Evolutionary conservation across 2,113 vertebrate genomes (phyloP).

Genomic region (Chaetops frenatus): DNA sequence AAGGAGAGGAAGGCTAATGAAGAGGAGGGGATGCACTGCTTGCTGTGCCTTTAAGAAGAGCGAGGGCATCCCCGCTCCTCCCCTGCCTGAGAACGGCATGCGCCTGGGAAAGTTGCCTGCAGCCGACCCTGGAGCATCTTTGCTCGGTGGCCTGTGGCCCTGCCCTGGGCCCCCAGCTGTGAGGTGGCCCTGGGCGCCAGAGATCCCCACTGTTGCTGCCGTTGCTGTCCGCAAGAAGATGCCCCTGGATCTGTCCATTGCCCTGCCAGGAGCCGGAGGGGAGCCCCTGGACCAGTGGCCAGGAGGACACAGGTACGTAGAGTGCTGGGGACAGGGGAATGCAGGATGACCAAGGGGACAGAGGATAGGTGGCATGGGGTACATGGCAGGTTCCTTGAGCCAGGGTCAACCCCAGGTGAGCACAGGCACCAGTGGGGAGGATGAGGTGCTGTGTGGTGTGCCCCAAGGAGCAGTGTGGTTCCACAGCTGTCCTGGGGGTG

Average conservation of each 20-base stretch:
- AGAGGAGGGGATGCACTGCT: not conserved
- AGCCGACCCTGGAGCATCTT: not conserved
- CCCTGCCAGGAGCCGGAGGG: not conserved
- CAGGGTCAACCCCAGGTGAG: not conserved
- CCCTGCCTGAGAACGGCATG: constrained; percentile 11
- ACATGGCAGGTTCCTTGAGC: not conserved
- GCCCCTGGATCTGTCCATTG: not conserved
- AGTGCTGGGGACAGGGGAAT: not conserved
- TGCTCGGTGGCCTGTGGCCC: not conserved
- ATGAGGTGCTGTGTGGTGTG: not conserved
- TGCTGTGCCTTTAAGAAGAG: constrained; percentile 49
- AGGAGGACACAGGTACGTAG: not conserved
- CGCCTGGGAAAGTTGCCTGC: constrained; percentile 43
- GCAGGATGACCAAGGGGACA: rapidly evolving
- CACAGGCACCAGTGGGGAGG: not conserved
- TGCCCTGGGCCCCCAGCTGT: not conserved
- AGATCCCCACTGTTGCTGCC: not conserved
- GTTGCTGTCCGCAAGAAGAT: not conserved
- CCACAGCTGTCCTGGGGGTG: too few species aligned
- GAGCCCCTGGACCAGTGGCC: not conserved
- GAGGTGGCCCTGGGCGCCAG: not conserved
- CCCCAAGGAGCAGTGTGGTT: not conserved
- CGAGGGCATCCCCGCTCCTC: not conserved
- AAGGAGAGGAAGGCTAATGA: not conserved
- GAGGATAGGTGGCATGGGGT: not conserved